These are phyloP conservation scores for Micoletzkya japonica DNA, from an alignment of 2,888 invertebrate species.

Conservation along the genomic window DNA sequence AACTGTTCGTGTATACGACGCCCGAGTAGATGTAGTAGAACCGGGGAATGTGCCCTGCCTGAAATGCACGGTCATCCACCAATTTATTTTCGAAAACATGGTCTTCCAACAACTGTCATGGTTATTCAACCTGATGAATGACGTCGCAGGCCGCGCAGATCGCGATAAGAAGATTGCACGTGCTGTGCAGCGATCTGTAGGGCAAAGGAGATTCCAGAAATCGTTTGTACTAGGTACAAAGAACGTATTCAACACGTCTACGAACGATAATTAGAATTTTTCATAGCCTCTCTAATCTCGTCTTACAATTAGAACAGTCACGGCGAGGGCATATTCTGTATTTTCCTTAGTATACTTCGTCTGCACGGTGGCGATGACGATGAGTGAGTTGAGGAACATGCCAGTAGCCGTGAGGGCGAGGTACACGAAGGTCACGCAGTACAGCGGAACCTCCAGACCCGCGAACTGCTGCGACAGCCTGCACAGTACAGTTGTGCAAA, in stretches of 20 bases:
- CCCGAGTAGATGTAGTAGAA: conserved; percentile 20
- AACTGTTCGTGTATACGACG: conserved; percentile 20
- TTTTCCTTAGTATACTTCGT: too few relatives aligned
- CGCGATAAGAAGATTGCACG: conserved; percentile 12
- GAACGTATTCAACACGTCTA: neutral
- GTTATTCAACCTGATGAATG: conserved; percentile 14
- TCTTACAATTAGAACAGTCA: neutral
- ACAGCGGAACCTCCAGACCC: conserved; percentile 2
- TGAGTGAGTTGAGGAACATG: conserved; percentile 13
- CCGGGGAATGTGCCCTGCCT: conserved; percentile 21
- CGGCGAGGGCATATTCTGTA: too few relatives aligned
- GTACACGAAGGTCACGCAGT: conserved; percentile 6
- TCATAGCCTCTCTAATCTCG: neutral
- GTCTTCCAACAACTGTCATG: neutral
- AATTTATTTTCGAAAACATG: neutral
- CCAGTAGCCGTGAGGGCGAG: neutral
- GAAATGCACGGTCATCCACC: too few relatives aligned
- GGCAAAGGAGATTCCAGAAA: neutral
- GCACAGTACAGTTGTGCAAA: neutral
- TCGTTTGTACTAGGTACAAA: neutral
- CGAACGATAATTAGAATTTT: neutral
- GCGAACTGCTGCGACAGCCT: neutral
- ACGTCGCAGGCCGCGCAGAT: conserved; percentile 14
- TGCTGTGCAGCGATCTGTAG: conserved; percentile 7
- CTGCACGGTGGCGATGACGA: conserved; percentile 12